These are phyloP conservation scores for Papilio gigon DNA, from an alignment of 2,888 invertebrate genomes.

Conservation along the genomic window DNA sequence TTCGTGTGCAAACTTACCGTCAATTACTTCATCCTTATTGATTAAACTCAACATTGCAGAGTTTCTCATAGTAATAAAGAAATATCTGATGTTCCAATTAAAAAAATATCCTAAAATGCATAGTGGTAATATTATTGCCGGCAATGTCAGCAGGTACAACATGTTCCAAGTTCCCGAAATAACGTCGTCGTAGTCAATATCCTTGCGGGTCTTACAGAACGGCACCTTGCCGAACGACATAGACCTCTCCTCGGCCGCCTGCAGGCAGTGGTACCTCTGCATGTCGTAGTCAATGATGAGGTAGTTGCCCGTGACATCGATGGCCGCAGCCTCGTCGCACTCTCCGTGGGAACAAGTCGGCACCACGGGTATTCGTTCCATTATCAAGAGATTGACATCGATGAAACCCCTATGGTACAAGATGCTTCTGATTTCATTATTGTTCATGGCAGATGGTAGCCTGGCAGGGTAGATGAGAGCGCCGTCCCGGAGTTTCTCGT, in stretches of 20 bases:
- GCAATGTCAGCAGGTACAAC: conserved; percentile 55
- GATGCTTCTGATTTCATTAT: not conserved
- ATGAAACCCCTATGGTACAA: conserved; percentile 55
- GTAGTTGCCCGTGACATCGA: conserved; percentile 52
- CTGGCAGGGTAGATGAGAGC: conserved; percentile 27
- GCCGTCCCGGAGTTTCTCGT: conserved; percentile 38
- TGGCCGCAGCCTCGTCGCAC: conserved; percentile 43
- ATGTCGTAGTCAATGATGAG: conserved; percentile 59
- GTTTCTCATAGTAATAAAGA: conserved; percentile 81
- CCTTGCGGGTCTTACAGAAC: conserved; percentile 52
- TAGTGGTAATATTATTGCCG: conserved; percentile 52
- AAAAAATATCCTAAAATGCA: conserved; percentile 54
- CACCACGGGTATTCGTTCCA: conserved; percentile 48
- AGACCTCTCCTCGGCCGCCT: conserved; percentile 50
- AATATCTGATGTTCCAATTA: conserved; percentile 83
- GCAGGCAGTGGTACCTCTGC: conserved; percentile 56
- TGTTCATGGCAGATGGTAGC: too few relatives aligned
- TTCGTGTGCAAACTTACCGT: conserved; percentile 67
- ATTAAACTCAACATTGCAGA: conserved; percentile 81
- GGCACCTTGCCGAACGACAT: conserved; percentile 49
- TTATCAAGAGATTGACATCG: conserved; percentile 55
- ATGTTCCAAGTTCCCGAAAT: conserved; percentile 47
- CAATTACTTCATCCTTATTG: conserved; percentile 65
- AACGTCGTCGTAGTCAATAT: conserved; percentile 41
- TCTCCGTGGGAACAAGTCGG: conserved; percentile 42